These are phyloP conservation scores for Lepidochrysops patricia DNA, from an alignment of 2,888 invertebrate species.

Conservation along the genomic window DNA sequence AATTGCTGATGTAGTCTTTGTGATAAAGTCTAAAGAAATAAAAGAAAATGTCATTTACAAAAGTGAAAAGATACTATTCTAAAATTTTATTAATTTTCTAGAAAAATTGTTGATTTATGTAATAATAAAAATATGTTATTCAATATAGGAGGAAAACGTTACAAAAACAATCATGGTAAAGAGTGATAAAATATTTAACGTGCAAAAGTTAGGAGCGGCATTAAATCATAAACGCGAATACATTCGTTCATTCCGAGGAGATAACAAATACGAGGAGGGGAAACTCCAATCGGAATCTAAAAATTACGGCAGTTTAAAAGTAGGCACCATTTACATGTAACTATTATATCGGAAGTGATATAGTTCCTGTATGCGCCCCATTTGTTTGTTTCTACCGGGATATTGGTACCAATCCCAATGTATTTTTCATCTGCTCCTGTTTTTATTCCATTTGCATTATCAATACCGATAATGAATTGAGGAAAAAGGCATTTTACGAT, in stretches of 20 bases:
- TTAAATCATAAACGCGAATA: constrained; percentile 63
- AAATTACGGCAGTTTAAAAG: constrained; percentile 74
- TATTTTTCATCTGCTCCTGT: constrained; percentile 26
- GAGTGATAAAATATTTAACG: constrained; percentile 22
- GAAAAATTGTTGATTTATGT: not conserved
- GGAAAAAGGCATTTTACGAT: constrained; percentile 10
- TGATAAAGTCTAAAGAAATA: not conserved
- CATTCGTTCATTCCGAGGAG: constrained; percentile 62
- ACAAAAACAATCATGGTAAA: constrained; percentile 13
- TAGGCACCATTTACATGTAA: constrained; percentile 71
- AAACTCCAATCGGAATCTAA: constrained; percentile 67
- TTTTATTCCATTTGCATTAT: constrained; percentile 20
- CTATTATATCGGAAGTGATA: constrained; percentile 67
- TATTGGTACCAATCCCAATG: constrained; percentile 14
- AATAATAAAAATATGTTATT: not conserved
- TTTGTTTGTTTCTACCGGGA: constrained; percentile 43
- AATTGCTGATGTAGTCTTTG: not conserved
- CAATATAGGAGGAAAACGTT: not conserved
- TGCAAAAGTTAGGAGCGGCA: constrained; percentile 40
- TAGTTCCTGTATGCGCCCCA: constrained; percentile 43
- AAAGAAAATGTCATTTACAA: too few species aligned
- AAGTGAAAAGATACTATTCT: not conserved
- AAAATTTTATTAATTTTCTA: not conserved
- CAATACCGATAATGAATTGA: constrained; percentile 11
- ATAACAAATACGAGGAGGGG: constrained; percentile 66